Conservation (phyloP, 2,888 invertebrate genomes). For the Lasioglossum lativentre region DNA sequence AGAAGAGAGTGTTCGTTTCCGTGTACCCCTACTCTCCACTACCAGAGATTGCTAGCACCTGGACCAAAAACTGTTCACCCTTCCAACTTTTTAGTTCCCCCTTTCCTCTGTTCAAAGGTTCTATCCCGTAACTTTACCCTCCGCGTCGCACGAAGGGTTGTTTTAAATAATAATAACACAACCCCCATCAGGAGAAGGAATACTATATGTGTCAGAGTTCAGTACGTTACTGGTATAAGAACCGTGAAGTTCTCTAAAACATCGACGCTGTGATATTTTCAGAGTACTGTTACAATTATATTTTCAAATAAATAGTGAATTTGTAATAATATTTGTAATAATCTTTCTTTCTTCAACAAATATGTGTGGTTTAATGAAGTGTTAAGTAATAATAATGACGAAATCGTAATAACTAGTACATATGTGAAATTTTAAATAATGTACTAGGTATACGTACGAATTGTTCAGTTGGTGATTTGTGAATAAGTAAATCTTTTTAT, state of each 20-base stretch:
- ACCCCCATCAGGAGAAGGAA: constrained; percentile 63
- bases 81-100: constrained; percentile 70
- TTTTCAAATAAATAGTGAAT: not conserved
- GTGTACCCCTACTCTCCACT: constrained; percentile 62
- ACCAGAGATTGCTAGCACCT: constrained; percentile 73
- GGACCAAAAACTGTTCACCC: constrained; percentile 76
- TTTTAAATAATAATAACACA: constrained; percentile 82
- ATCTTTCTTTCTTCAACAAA: not conserved
- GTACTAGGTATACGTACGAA: not conserved
- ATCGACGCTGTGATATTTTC: not conserved
- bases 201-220: constrained; percentile 65
- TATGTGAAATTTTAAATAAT: not conserved
- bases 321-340: not conserved
- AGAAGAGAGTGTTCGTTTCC: constrained; percentile 28
- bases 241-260: constrained; percentile 25
- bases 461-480: not conserved
- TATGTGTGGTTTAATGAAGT: not conserved
- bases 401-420: not conserved
- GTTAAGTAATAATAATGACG: not conserved
- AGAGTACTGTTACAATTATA: not conserved
- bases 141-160: constrained; percentile 82
- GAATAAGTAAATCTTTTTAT: not conserved
- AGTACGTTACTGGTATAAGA: constrained; percentile 15
- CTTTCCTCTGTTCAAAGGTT: constrained; percentile 52
- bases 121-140: constrained; percentile 67